These are phyloP conservation scores for Slavum lentiscoides DNA, from an alignment of 2,888 invertebrate genomes.

Conservation along the genomic window DNA sequence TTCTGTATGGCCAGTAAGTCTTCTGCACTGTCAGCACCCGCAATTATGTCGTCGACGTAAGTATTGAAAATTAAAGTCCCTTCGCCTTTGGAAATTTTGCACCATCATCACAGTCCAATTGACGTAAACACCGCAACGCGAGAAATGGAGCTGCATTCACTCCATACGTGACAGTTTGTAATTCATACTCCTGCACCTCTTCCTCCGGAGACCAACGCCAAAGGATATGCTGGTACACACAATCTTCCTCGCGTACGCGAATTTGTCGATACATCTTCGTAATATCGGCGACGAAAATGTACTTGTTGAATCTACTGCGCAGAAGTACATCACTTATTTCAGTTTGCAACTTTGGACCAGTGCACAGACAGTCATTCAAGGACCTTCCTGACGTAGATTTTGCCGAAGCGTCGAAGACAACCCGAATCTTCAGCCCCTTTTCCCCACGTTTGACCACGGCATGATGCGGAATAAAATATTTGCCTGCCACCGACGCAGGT, in stretches of 20 bases:
- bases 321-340: conserved; percentile 57
- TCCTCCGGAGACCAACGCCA: conserved; percentile 57
- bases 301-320: conserved; percentile 56
- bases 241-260: conserved; percentile 55
- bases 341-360: conserved; percentile 58
- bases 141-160: conserved; percentile 55
- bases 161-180: conserved; percentile 56
- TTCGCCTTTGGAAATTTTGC: background rate
- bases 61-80: background rate
- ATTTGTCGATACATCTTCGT: conserved; percentile 59
- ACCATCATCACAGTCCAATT: background rate
- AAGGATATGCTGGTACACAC: conserved; percentile 58
- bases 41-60: background rate
- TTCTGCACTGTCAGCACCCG: background rate
- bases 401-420: conserved; percentile 2
- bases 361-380: conserved; percentile 50
- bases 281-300: conserved; percentile 59
- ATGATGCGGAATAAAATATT: conserved; percentile 5
- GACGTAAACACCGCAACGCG: conserved; percentile 1
- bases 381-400: background rate
- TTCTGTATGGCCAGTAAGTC: background rate
- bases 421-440: background rate
- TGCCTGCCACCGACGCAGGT: background rate
- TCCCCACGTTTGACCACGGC: background rate
- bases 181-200: conserved; percentile 59